phyloP scores from a whole-genome alignment of 2,113 vertebrate genomes.

The Pteropus alecto region DNA sequence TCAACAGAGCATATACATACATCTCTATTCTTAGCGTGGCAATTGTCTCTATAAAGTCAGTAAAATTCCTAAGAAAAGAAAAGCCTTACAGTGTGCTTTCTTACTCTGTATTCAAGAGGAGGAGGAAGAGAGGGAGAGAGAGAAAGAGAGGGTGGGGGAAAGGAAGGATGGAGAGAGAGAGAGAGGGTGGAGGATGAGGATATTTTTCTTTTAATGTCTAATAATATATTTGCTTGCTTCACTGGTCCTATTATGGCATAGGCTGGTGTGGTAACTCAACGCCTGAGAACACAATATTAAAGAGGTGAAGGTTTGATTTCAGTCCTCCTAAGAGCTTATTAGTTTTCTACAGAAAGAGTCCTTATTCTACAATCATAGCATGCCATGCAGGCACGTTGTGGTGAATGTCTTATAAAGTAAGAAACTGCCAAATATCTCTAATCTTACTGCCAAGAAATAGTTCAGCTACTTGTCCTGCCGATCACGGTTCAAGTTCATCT shows the following conservation, averaged over 20 bases:
- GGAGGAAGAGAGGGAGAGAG: background rate
- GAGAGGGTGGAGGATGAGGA: background rate
- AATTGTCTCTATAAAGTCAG: constrained; percentile 54
- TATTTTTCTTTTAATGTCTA: constrained; percentile 15
- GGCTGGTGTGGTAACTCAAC: background rate
- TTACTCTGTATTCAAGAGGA: constrained; percentile 18
- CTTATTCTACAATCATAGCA: constrained; percentile 23
- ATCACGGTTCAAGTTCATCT: background rate
- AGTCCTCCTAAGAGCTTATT: background rate
- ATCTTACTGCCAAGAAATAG: constrained; percentile 8
- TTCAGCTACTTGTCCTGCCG: background rate
- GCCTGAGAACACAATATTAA: constrained; percentile 21
- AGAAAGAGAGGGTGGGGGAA: background rate
- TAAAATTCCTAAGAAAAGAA: constrained; percentile 52
- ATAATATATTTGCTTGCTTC: constrained; percentile 46
- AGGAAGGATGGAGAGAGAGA: background rate
- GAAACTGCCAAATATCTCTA: background rate
- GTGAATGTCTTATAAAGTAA: constrained; percentile 43
- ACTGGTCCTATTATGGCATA: constrained; percentile 32
- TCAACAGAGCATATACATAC: constrained; percentile 22
- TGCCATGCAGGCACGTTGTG: background rate
- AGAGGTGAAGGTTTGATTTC: constrained; percentile 5
- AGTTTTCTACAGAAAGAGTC: constrained; percentile 37
- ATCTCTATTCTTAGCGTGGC: constrained; percentile 53
- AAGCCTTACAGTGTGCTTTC: constrained; percentile 43